Evolutionary conservation across 2,888 invertebrate species (phyloP).

Genomic region (Fabriciana adippe): DNA sequence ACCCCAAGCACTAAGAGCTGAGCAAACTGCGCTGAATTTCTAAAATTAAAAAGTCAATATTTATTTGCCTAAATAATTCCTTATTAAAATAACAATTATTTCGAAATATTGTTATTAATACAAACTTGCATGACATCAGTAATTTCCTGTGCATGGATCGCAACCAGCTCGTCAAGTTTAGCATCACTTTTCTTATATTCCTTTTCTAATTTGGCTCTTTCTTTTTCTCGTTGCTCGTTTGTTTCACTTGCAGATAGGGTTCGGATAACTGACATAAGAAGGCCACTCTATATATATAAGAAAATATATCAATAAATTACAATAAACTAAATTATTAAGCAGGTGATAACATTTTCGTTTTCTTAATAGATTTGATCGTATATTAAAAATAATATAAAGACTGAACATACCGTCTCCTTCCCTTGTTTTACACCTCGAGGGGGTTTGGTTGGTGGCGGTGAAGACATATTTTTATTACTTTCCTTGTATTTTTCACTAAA

Average conservation of each 20-base stretch:
- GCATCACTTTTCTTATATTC: conserved; percentile 96
- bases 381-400: neutral
- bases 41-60: conserved; percentile 35
- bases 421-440: conserved; percentile 92
- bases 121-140: conserved; percentile 88
- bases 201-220: conserved; percentile 95
- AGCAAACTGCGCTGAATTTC: conserved; percentile 70
- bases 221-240: conserved; percentile 95
- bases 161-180: conserved; percentile 93
- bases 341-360: too few relatives aligned
- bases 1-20: conserved; percentile 66
- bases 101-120: neutral
- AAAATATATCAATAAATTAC: neutral
- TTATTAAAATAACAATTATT: neutral
- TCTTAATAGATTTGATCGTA: neutral
- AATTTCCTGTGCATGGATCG: conserved; percentile 93
- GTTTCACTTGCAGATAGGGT: conserved; percentile 97
- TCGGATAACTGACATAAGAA: conserved; percentile 96
- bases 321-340: neutral
- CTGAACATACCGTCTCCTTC: conserved; percentile 89
- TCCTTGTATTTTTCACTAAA: neutral
- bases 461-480: conserved; percentile 71
- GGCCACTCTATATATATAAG: conserved; percentile 85
- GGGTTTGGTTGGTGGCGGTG: conserved; percentile 91
- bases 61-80: neutral